phyloP scores from a whole-genome alignment of 2,888 invertebrate genomes.

The Cerastoderma edule region DNA sequence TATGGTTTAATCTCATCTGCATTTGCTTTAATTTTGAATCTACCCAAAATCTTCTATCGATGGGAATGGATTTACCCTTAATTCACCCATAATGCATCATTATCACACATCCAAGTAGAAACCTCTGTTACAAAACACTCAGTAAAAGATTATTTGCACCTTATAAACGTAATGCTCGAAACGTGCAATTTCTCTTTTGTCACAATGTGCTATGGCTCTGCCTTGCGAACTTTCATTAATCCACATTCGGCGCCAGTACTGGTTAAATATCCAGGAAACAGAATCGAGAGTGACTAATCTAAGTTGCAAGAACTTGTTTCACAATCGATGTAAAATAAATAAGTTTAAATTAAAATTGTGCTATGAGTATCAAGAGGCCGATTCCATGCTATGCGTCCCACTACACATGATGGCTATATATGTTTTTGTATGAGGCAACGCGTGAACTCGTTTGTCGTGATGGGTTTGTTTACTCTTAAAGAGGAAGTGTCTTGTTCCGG shows the following conservation, averaged over 20 bases:
- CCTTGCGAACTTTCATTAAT: neutral
- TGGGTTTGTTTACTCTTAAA: too few relatives aligned
- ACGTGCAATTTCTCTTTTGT: conserved; percentile 8
- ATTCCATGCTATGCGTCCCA: too few relatives aligned
- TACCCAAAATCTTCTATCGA: neutral
- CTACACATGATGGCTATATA: too few relatives aligned
- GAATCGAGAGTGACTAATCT: neutral
- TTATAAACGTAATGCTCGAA: neutral
- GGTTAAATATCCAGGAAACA: neutral
- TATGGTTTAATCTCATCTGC: neutral
- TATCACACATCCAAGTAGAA: neutral
- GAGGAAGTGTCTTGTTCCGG: too few relatives aligned
- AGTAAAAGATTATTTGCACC: too few relatives aligned
- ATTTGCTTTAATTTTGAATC: neutral
- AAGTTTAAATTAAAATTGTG: too few relatives aligned
- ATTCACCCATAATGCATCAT: neutral
- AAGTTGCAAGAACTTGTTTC: too few relatives aligned
- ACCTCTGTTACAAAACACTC: neutral
- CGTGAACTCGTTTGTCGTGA: too few relatives aligned
- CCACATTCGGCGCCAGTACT: neutral
- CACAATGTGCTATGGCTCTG: neutral
- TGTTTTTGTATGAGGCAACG: too few relatives aligned
- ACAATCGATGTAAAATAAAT: too few relatives aligned
- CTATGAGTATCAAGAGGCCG: too few relatives aligned
- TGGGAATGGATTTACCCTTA: neutral